These are phyloP conservation scores for Diorhabda carinulata DNA, from an alignment of 1,140 invertebrate genomes.

Conservation along the genomic window DNA sequence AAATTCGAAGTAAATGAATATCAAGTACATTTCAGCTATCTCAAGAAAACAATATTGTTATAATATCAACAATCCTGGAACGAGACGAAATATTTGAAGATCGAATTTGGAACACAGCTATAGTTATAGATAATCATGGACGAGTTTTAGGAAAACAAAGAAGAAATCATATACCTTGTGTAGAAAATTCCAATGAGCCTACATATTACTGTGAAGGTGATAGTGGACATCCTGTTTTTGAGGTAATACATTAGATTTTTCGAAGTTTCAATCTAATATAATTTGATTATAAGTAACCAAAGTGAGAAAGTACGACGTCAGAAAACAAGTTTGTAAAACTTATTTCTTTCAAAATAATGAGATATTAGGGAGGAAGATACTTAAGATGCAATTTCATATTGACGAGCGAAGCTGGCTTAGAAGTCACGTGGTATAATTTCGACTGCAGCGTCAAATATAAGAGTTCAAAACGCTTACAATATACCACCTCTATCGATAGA, in stretches of 20 bases:
- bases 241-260: conserved; percentile 50
- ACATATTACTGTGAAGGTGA: conserved; percentile 97
- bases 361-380: no score
- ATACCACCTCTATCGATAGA: no score
- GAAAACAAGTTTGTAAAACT: no score
- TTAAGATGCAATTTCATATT: no score
- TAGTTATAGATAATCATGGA: conserved; percentile 86
- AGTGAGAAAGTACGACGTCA: no score
- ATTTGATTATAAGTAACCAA: no score
- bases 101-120: conserved; percentile 92
- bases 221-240: conserved; percentile 92
- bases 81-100: conserved; percentile 84
- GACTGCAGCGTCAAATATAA: no score
- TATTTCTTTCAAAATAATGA: no score
- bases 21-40: conserved; percentile 58
- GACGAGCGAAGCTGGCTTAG: no score
- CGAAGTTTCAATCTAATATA: background rate
- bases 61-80: conserved; percentile 92
- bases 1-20: no score
- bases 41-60: conserved; percentile 85
- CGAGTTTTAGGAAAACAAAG: conserved; percentile 87
- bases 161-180: conserved; percentile 97
- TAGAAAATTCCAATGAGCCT: conserved; percentile 98
- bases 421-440: no score
- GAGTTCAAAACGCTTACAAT: no score